A percentile compares a stretch with the other conserved stretches of the same genome.
phyloP scores from a whole-genome alignment of 1,140 invertebrate species.

The Protaetia brevitarsis region DNA sequence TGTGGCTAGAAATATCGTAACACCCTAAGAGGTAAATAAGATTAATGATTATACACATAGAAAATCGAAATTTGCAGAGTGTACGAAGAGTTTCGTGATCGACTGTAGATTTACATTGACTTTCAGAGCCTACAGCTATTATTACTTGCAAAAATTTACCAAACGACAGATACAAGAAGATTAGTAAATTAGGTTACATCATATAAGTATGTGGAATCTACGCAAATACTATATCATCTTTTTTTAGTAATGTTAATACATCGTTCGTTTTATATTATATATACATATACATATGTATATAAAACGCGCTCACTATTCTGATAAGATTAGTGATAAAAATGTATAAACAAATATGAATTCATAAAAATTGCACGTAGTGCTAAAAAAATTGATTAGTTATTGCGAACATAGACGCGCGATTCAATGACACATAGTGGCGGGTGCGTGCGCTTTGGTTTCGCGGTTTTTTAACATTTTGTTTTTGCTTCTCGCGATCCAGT shows the following conservation, averaged over 20 bases:
- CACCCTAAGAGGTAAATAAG: too few relatives aligned
- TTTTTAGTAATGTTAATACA: slow-evolving; percentile 5
- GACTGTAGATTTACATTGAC: too few relatives aligned
- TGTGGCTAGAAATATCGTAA: too few relatives aligned
- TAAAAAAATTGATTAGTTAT: slow-evolving; percentile 19
- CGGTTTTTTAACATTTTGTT: not conserved
- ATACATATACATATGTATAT: slow-evolving; percentile 1
- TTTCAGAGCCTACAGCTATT: too few relatives aligned
- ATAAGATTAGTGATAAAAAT: slow-evolving; percentile 19
- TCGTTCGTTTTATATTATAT: not conserved
- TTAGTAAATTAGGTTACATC: too few relatives aligned
- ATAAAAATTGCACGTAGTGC: slow-evolving; percentile 18
- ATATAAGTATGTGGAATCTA: too few relatives aligned
- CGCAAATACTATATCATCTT: too few relatives aligned
- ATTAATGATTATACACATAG: too few relatives aligned
- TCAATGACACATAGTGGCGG: slow-evolving; percentile 1
- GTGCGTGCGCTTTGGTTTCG: not conserved
- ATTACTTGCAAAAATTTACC: too few relatives aligned
- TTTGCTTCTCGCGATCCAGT: not conserved
- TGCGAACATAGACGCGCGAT: slow-evolving; percentile 12
- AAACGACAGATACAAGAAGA: too few relatives aligned
- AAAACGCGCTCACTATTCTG: slow-evolving; percentile 15
- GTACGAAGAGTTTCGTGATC: too few relatives aligned
- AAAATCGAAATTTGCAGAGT: too few relatives aligned
- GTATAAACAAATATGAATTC: slow-evolving; percentile 18